phyloP scores from a whole-genome alignment of 2,113 vertebrate genomes.

The Elgaria multicarinata region DNA sequence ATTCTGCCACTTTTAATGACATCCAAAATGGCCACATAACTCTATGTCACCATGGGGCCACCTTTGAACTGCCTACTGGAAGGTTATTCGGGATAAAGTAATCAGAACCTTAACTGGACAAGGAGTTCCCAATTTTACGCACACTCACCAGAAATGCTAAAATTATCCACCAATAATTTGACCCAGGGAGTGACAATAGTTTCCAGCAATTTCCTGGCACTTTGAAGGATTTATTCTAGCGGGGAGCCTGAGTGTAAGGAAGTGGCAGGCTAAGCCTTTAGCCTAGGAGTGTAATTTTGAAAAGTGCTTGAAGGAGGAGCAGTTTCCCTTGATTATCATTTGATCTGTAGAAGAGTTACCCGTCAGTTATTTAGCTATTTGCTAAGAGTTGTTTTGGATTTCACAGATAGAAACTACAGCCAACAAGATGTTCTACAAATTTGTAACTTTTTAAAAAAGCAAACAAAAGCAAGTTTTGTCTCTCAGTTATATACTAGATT shows the following conservation, averaged over 20 bases:
- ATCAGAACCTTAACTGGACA: neutral
- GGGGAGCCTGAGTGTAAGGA: neutral
- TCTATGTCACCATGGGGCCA: neutral
- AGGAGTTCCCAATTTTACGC: neutral
- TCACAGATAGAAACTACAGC: constrained; percentile 42
- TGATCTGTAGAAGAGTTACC: neutral
- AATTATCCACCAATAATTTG: neutral
- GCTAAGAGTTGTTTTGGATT: constrained; percentile 10
- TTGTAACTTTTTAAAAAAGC: constrained; percentile 5
- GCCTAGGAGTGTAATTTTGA: neutral
- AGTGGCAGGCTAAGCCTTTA: neutral
- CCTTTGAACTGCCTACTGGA: neutral
- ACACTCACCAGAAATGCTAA: neutral
- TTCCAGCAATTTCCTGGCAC: neutral
- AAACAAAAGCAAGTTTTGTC: neutral
- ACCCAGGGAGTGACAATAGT: neutral
- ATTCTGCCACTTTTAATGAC: neutral
- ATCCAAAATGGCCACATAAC: neutral
- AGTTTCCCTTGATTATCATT: constrained; percentile 39
- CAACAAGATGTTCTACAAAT: constrained; percentile 50
- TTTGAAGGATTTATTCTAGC: neutral
- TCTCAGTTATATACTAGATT: neutral
- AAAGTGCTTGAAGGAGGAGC: neutral
- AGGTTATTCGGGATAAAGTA: neutral
- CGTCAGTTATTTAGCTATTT: constrained; percentile 44